Evolutionary conservation across 2,797 vertebrate genomes (phyloP).

Genomic region (Acipenser transmontanus): DNA sequence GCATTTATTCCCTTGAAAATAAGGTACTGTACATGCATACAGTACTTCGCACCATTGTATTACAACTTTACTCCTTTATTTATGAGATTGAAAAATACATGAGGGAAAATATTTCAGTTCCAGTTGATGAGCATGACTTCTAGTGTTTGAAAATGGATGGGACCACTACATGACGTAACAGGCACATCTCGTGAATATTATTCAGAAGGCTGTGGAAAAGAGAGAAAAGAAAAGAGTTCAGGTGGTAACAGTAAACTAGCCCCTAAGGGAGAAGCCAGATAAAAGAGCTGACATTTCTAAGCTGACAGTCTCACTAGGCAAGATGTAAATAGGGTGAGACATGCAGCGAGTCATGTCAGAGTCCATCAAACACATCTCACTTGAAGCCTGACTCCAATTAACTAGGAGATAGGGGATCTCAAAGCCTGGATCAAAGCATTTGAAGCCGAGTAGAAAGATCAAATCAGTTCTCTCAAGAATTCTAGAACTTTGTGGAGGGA

Average conservation of each 20-base stretch:
- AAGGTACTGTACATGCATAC: too few species aligned
- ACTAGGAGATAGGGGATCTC: constrained; percentile 22
- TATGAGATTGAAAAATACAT: too few species aligned
- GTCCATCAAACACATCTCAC: constrained; percentile 38
- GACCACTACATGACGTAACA: too few species aligned
- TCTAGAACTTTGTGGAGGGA: constrained; percentile 25
- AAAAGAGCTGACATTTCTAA: constrained; percentile 33
- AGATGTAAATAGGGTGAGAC: constrained; percentile 32
- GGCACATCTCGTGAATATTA: too few species aligned
- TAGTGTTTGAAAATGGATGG: too few species aligned
- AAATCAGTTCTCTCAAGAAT: constrained; percentile 37
- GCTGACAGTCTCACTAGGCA: constrained; percentile 31
- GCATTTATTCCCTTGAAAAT: too few species aligned
- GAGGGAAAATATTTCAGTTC: too few species aligned
- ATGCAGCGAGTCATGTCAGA: constrained; percentile 25
- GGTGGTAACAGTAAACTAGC: constrained; percentile 32
- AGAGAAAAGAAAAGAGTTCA: constrained; percentile 5
- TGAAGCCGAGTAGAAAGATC: constrained; percentile 39
- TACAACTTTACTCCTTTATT: too few species aligned
- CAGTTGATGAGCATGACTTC: too few species aligned
- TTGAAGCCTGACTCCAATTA: constrained; percentile 37
- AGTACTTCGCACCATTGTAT: too few species aligned
- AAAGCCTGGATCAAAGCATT: constrained; percentile 39
- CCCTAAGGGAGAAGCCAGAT: constrained; percentile 30
- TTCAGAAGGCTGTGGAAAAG: background rate